A percentile compares a stretch with the other conserved stretches of the same genome.
Conservation (phyloP, 1,140 invertebrate genomes). For the Leptopilina boulardi region DNA sequence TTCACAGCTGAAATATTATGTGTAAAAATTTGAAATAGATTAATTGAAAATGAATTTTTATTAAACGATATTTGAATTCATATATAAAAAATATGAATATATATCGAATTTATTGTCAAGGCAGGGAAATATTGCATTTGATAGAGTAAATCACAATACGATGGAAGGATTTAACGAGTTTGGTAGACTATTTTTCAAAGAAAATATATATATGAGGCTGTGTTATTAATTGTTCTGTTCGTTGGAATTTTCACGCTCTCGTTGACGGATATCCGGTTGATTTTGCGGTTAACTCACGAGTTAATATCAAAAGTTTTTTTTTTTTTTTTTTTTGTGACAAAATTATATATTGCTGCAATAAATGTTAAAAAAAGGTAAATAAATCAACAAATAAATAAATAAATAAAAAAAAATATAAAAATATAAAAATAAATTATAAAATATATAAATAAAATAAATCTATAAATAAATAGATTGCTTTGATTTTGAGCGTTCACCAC, state of each 20-base stretch:
- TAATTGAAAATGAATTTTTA: too few relatives aligned
- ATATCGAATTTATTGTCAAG: constrained; percentile 3
- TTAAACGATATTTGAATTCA: too few relatives aligned
- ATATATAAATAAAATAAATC: too few relatives aligned
- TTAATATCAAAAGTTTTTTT: neutral
- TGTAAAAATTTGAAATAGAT: too few relatives aligned
- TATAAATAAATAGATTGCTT: too few relatives aligned
- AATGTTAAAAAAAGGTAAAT: too few relatives aligned
- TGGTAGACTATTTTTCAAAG: constrained; percentile 15
- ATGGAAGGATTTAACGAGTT: neutral
- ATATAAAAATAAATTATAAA: too few relatives aligned
- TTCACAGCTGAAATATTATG: too few relatives aligned
- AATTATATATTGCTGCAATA: too few relatives aligned
- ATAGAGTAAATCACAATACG: neutral
- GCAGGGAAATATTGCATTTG: neutral
- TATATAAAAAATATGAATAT: too few relatives aligned
- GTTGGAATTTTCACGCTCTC: neutral
- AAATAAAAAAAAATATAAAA: too few relatives aligned
- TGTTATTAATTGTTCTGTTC: neutral
- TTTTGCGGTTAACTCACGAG: constrained; percentile 1
- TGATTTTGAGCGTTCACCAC: neutral
- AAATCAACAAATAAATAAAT: too few relatives aligned
- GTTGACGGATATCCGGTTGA: constrained; percentile 9
- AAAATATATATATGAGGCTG: neutral
- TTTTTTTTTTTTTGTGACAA: neutral